A percentile compares a stretch with the other conserved stretches of the same genome.
phyloP scores from a whole-genome alignment of 2,888 invertebrate genomes.

The Clostera curtula region DNA sequence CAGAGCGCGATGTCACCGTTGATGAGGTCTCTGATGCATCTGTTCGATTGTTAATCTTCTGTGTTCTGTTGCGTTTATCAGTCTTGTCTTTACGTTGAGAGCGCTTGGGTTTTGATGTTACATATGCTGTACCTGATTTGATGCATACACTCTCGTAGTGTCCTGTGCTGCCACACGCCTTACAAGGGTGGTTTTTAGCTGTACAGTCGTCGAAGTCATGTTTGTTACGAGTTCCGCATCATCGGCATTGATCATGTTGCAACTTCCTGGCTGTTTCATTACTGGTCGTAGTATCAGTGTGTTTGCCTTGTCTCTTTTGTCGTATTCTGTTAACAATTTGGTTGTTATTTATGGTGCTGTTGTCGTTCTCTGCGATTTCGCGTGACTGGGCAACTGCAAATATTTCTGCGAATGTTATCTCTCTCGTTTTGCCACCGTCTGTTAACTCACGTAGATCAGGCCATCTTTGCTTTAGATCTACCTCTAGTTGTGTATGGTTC shows the following conservation, averaged over 20 bases:
- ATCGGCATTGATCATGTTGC: neutral
- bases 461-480: slow-evolving; percentile 1
- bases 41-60: neutral
- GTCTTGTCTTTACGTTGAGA: neutral
- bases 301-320: neutral
- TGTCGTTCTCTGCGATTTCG: neutral
- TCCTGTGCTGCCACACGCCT: neutral
- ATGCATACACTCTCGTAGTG: slow-evolving; percentile 1
- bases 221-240: neutral
- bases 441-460: neutral
- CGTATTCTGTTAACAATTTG: neutral
- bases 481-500: neutral
- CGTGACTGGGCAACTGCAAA: neutral
- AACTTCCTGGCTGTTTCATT: too few species aligned
- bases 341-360: neutral
- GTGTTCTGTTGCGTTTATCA: neutral
- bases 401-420: neutral
- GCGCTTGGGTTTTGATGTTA: neutral
- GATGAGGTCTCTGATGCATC: neutral
- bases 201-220: neutral
- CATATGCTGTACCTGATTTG: neutral
- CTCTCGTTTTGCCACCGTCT: neutral
- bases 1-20: neutral
- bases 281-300: too few species aligned
- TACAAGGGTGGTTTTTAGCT: neutral